phyloP scores from a whole-genome alignment of 92 coral and sea anemone genomes.

The Phenganax marumi region DNA sequence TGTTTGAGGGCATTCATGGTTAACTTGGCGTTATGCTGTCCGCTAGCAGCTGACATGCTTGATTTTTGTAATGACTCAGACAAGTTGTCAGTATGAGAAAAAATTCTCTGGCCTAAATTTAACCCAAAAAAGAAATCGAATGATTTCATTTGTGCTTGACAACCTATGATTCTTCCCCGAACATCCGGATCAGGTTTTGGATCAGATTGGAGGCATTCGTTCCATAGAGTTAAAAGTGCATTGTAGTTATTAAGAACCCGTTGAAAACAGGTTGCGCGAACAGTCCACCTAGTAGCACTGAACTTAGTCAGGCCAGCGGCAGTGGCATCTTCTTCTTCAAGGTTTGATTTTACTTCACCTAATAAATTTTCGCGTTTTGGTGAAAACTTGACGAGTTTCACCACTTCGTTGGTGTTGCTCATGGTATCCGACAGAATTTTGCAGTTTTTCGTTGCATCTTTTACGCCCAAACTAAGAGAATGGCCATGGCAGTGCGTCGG shows the following conservation, averaged over 20 bases:
- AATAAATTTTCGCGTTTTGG: conserved; percentile 62
- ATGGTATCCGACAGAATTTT: conserved; percentile 55
- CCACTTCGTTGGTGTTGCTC: conserved; percentile 48
- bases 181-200: conserved; percentile 56
- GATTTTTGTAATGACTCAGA: conserved; percentile 59
- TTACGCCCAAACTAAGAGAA: conserved; percentile 63
- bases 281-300: conserved; percentile 51
- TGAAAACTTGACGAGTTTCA: conserved; percentile 53
- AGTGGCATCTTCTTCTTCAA: conserved; percentile 34
- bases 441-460: conserved; percentile 57
- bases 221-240: conserved; percentile 56
- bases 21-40: conserved; percentile 54
- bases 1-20: conserved; percentile 52
- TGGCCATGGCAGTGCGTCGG: conserved; percentile 72
- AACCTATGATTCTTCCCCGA: conserved; percentile 58
- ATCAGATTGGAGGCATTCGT: conserved; percentile 34
- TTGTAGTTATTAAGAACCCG: conserved; percentile 41
- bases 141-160: conserved; percentile 66
- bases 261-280: conserved; percentile 34
- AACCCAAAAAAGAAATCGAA: conserved; percentile 51
- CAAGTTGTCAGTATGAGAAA: conserved; percentile 68
- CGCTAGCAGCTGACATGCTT: conserved; percentile 59
- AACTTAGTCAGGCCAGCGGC: conserved; percentile 24
- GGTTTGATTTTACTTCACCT: conserved; percentile 51
- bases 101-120: conserved; percentile 49